Base-by-base conservation (phyloP, 2,113 vertebrate genomes). In the Zootoca vivipara region DNA sequence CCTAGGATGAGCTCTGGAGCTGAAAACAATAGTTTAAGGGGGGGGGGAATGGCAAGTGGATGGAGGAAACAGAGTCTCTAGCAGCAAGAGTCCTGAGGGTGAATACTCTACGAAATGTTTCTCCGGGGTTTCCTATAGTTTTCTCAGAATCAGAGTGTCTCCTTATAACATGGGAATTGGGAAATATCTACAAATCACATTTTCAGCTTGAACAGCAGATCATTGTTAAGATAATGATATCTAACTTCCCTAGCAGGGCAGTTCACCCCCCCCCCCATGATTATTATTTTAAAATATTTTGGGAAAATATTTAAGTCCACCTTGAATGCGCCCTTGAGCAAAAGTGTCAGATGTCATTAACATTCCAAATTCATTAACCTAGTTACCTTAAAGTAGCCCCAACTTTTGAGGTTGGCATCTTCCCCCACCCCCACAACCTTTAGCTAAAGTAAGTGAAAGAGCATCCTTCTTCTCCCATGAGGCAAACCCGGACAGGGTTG, bases 1-100 rank as follows among this genome's bases (percentile, higher is more conserved):
- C 35, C 46, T 10, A 78, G 75, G 75, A 46, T 10, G 38, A 40
- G 73, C 69, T 12, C 28, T 46, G 40, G 30, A 40, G 35, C 65
- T 83, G 40, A 42, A 69, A 70, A 82, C 33, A 89, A 95, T 89
- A 79, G n/a, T n/a, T n/a, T n/a, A n/a, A n/a, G n/a, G n/a, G n/a
- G n/a, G n/a, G n/a, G n/a, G n/a, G n/a, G n/a, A n/a, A n/a, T 9
- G 46, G 10, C 69, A 85, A 58, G 20, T 15, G 46, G 15, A 56
- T 15, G 46, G 8, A 69, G 62, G 81, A 87, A 88, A 78, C 85
- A 3, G 18, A 30, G 3, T 33, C 2, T 62, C 73, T 69, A 40
- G 70, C 0, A 2, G 82, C 91, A 83, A 46, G 90, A 87, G 75
- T 83, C 74, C 58, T 67, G 85, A 81, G 70, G 15, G 58, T 87